phyloP scores from a whole-genome alignment of 2,113 vertebrate genomes.

The Cyanoliseus patagonus region DNA sequence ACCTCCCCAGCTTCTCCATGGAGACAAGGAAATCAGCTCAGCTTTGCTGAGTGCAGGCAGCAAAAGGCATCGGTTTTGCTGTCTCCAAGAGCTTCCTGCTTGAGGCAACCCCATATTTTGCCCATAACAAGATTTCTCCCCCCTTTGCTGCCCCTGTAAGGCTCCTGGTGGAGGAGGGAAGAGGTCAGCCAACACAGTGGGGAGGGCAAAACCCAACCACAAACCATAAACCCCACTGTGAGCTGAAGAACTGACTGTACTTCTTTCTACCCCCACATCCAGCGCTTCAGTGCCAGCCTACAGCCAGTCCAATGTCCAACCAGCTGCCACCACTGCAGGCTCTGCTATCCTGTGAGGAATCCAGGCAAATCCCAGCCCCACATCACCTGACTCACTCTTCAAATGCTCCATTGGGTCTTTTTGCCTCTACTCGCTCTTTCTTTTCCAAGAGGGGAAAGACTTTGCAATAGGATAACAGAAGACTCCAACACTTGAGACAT shows the following conservation, averaged over 20 bases:
- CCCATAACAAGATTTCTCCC: accelerated
- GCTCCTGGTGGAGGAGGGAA: not conserved
- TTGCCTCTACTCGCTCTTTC: not conserved
- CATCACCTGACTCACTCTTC: not conserved
- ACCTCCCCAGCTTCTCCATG: not conserved
- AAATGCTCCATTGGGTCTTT: not conserved
- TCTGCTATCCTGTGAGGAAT: not conserved
- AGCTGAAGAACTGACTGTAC: accelerated
- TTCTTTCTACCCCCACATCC: not conserved
- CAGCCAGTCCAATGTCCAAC: not conserved
- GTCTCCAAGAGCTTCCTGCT: not conserved
- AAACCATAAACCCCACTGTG: not conserved
- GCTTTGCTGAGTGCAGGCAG: not conserved
- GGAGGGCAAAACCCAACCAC: not conserved
- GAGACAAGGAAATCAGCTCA: not conserved
- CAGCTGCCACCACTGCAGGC: not conserved
- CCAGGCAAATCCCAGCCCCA: not conserved
- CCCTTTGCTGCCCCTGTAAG: not conserved
- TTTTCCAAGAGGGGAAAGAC: not conserved
- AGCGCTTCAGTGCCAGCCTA: not conserved
- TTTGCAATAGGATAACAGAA: not conserved
- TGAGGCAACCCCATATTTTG: accelerated
- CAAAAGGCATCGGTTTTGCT: not conserved
- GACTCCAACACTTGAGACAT: not conserved
- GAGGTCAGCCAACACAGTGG: not conserved